Percentiles rank a stretch among this genome's conserved stretches.
Conservation (phyloP, 2,797 vertebrate species). For the Karalla daura region DNA sequence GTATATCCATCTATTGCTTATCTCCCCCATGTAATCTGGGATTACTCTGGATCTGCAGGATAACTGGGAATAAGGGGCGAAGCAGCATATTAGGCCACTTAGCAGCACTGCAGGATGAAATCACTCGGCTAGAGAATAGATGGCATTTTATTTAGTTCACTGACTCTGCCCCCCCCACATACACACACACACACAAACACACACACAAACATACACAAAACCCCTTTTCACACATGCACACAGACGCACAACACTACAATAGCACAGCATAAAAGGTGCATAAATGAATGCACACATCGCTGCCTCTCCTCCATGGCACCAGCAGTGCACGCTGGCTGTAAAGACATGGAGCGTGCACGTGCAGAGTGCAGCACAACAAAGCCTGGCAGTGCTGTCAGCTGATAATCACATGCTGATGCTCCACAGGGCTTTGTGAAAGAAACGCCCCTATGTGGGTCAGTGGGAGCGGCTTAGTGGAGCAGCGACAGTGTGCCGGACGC, state of each 20-base stretch:
- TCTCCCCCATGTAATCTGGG: slow-evolving; percentile 68
- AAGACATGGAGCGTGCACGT: slow-evolving; percentile 1
- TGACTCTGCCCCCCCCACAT: slow-evolving; percentile 42
- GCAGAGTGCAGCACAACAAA: slow-evolving; percentile 24
- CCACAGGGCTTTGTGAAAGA: slow-evolving; percentile 45
- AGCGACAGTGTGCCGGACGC: slow-evolving; percentile 55
- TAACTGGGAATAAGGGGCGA: slow-evolving; percentile 53
- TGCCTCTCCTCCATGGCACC: no score
- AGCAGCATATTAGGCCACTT: slow-evolving; percentile 64
- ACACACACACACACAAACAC: slow-evolving; percentile 11
- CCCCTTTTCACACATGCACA: slow-evolving; percentile 23
- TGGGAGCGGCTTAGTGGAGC: slow-evolving; percentile 63
- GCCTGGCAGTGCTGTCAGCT: slow-evolving; percentile 42
- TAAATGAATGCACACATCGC: background rate
- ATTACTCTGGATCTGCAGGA: slow-evolving; percentile 64
- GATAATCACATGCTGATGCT: slow-evolving; percentile 65
- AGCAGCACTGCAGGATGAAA: slow-evolving; percentile 39
- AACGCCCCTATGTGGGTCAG: slow-evolving; percentile 74
- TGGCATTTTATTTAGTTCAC: slow-evolving; percentile 58
- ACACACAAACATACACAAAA: background rate
- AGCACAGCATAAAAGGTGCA: slow-evolving; percentile 27
- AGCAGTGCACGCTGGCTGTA: background rate
- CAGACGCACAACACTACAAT: slow-evolving; percentile 22
- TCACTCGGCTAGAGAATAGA: slow-evolving; percentile 37
- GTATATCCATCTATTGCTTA: slow-evolving; percentile 56